A percentile compares a stretch with the other conserved stretches of the same genome.
Conservation (phyloP, 2,797 vertebrate species). For the Selene dorsalis region DNA sequence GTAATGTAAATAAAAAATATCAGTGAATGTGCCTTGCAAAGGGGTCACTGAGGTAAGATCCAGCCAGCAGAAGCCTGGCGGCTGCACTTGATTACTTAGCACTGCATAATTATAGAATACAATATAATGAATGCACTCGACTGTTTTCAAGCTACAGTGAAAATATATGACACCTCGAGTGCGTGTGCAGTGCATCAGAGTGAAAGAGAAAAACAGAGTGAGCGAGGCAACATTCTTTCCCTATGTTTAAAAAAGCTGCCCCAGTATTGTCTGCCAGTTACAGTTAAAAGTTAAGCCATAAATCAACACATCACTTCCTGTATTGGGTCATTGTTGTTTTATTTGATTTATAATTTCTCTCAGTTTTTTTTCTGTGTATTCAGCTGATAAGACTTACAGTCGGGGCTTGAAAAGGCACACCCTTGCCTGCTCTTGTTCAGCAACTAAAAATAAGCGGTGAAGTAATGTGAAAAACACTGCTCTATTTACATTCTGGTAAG, state of each 20-base stretch:
- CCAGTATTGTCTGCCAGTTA: conserved; percentile 57
- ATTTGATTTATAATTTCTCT: conserved; percentile 68
- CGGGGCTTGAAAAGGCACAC: conserved; percentile 69
- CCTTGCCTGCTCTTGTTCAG: conserved; percentile 80
- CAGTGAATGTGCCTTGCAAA: background rate
- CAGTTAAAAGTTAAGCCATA: conserved; percentile 64
- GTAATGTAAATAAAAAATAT: background rate
- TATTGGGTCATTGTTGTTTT: conserved; percentile 69
- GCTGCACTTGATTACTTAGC: conserved; percentile 14
- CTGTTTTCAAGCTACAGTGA: background rate
- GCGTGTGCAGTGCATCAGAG: conserved; percentile 18
- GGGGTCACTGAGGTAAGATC: background rate
- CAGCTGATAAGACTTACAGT: conserved; percentile 78
- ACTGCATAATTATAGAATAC: conserved; percentile 1
- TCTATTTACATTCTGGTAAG: conserved; percentile 84
- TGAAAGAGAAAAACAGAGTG: conserved; percentile 47
- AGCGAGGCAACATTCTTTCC: conserved; percentile 54
- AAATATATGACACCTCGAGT: conserved; percentile 15
- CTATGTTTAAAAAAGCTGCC: conserved; percentile 53
- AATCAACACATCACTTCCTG: conserved; percentile 75
- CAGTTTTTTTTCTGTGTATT: conserved; percentile 65
- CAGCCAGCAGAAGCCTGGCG: conserved; percentile 6
- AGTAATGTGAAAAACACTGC: conserved; percentile 84
- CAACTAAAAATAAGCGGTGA: conserved; percentile 85
- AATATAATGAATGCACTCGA: background rate